phyloP scores from a whole-genome alignment of 2,888 invertebrate genomes.

The Bugula neritina region DNA sequence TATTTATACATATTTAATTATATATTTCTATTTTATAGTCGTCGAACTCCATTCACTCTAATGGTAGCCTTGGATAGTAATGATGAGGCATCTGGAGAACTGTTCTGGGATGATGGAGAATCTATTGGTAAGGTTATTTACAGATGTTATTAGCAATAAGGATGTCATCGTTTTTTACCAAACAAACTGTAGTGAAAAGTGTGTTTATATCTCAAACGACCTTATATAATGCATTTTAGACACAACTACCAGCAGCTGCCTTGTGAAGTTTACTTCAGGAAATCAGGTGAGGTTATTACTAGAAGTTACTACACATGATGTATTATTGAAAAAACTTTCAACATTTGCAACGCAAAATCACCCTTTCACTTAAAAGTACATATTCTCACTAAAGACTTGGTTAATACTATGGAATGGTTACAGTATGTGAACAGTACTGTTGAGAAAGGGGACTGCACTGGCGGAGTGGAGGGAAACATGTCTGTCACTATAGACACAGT shows the following conservation, averaged over 20 bases:
- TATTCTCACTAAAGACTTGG: not conserved
- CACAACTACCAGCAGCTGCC: not conserved
- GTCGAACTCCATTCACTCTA: constrained; percentile 18
- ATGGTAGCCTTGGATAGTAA: constrained; percentile 20
- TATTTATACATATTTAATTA: too few relatives aligned
- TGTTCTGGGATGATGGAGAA: constrained; percentile 27
- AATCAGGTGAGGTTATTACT: constrained; percentile 22
- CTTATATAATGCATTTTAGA: not conserved
- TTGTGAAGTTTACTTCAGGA: not conserved
- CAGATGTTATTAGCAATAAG: not conserved
- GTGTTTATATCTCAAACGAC: not conserved
- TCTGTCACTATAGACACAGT: too few relatives aligned
- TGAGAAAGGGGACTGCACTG: not conserved
- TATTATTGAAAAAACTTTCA: too few relatives aligned
- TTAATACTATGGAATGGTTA: not conserved
- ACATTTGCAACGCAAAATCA: too few relatives aligned
- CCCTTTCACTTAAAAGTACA: too few relatives aligned
- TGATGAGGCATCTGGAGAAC: constrained; percentile 6
- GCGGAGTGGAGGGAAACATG: too few relatives aligned
- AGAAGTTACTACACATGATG: too few relatives aligned
- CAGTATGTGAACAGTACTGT: constrained; percentile 18
- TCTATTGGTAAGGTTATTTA: constrained; percentile 8
- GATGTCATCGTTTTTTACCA: not conserved
- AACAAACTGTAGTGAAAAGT: not conserved
- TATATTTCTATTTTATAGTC: constrained; percentile 16